Percentiles rank a stretch among this genome's conserved stretches.
Conservation (phyloP, 2,797 vertebrate species). For the Cyclopterus lumpus region DNA sequence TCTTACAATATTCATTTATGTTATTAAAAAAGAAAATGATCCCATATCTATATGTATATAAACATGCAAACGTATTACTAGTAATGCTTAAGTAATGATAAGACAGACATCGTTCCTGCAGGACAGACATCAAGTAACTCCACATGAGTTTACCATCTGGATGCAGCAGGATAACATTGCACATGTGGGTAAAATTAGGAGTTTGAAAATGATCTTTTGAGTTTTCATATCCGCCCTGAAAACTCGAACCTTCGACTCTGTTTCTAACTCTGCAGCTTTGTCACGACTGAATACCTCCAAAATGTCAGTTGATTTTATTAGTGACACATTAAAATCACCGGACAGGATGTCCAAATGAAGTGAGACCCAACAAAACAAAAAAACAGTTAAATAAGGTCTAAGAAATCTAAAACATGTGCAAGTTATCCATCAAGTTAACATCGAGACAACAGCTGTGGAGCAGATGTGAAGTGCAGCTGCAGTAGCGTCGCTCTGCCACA, state of each 20-base stretch:
- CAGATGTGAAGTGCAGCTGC: conserved; percentile 20
- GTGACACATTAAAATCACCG: not conserved
- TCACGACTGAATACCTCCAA: not conserved
- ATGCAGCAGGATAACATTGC: not conserved
- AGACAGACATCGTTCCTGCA: not conserved
- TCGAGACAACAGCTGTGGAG: not conserved
- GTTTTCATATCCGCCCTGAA: not conserved
- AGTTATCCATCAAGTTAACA: conserved; percentile 7
- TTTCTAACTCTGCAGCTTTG: not conserved
- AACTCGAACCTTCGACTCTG: not conserved
- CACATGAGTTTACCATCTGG: not conserved
- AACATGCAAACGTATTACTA: too few species aligned
- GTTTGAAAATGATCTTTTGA: not conserved
- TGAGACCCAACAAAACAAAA: not conserved
- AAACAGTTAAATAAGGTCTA: not conserved
- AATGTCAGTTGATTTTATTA: not conserved
- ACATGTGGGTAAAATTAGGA: not conserved
- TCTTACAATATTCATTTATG: not conserved
- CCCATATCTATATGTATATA: not conserved
- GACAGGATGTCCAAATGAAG: not conserved
- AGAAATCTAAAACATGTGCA: not conserved
- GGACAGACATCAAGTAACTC: too few species aligned
- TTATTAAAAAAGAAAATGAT: not conserved
- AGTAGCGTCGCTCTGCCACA: not conserved
- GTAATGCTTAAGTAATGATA: too few species aligned